Evolutionary conservation across 2,113 vertebrate genomes (phyloP), one percentile per base, ranked within the genome.

Genomic region (Ginglymostoma cirratum): DNA sequence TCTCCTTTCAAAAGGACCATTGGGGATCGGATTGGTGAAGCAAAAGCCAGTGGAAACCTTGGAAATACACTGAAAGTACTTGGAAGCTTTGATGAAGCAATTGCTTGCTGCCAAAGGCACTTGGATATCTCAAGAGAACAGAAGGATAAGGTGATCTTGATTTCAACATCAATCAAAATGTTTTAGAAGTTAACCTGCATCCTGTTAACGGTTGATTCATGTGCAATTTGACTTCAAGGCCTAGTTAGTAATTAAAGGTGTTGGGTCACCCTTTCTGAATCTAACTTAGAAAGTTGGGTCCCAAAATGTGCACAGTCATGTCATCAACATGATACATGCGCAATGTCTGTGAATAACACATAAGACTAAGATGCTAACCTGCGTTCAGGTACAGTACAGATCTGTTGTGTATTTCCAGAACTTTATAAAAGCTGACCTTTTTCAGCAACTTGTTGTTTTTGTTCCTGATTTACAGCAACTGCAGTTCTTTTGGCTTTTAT

Each of bases 11-110:
- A 12, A 95, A 99, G 99, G 96, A 99, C 99, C 78, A 99, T 99
- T 2, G 99, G 98, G 38, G 99, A 99, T 97, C 97, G 98, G 85
- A 98, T 99, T 24, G 99, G 99, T 96, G 99, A 99, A 96, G 99
- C 98, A 69, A 99, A 99, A 96, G 99, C 99, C 95, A 99, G 99
- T 0, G 99, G 99, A 10, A 99, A 99, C 97, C 98, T 99, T 0
- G 99, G 99, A 30, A 99, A 99, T 96, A 99, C 99, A 0, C 96
- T 99, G 72, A 99, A 99, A 96, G 98, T 99, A 21, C 97, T 99
- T 5, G 99, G 98, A 14, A 98, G 98, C 96, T 99, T 98, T 14
- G 99, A 99, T 0, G 99, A 99, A 97, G 99, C 99, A 0, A 96
- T 98, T 0, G 98, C 98, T 52, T 99, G 99, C 97, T 99, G 99